Evolutionary conservation across 2,797 vertebrate genomes (phyloP), one percentile per base, ranked within the genome.

Genomic region (Falco peregrinus): DNA sequence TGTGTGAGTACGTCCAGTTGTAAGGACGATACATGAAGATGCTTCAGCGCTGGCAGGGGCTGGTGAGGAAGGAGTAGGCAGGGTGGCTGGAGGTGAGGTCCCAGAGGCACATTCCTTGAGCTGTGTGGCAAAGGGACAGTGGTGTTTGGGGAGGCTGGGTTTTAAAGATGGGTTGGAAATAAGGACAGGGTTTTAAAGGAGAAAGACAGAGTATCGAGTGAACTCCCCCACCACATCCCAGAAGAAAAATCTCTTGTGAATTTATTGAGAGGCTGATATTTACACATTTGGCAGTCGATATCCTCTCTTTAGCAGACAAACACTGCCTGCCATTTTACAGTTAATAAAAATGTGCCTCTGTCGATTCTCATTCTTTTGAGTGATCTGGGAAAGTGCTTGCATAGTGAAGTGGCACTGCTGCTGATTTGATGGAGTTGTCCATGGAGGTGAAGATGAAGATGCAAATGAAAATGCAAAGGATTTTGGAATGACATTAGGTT

Each of bases 401-500:
- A 5, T 20, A 35, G 56, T 7, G 22, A 89, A 77, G 86, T 75
- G 75, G 53, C 57, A 84, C 33, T 8, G 16, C 31, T 54, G 61
- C 71, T 60, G 81, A 71, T 91, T 92, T 85, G 92, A 78, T 92
- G 68, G 83, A 85, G 51, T 81, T 87, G 56, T 24, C 79, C 73
- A 37, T 4, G 2, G 89, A 83, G 65, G 68, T 89, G 53, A 91
- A 92, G 92, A 93, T 65, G 90, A 89, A 84, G 92, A 84, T 77
- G 81, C 63, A 89, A 77, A 96, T 92, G 68, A 67, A 94, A 94
- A 91, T 71, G 89, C 65, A 86, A 4, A 84, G 75, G 69, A 47
- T 93, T 96, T 94, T 50, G 83, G 82, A 94, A 91, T 84, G 29
- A 33, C 61, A 81, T 89, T 91, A 84, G 82, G 87, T 94, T 96